Evolutionary conservation across 2,888 invertebrate species (phyloP).

Genomic region (Pterostichus niger): DNA sequence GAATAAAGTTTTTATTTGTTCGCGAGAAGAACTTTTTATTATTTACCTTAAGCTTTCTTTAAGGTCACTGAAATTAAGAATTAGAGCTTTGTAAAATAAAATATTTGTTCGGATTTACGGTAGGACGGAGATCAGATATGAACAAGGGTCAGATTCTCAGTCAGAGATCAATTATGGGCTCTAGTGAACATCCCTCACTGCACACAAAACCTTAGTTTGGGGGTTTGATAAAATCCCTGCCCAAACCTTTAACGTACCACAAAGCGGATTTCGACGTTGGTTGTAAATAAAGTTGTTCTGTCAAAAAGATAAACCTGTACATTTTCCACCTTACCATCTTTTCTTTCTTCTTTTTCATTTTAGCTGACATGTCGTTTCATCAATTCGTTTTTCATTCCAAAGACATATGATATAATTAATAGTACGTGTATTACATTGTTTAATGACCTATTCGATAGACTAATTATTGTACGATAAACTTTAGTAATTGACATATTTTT

Average conservation of each 20-base stretch:
- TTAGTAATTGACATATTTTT: too few species aligned
- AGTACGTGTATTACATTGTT: too few species aligned
- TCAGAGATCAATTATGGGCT: conserved; percentile 23
- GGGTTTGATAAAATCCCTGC: conserved; percentile 34
- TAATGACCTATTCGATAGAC: too few species aligned
- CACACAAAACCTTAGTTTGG: conserved; percentile 3
- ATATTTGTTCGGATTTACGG: conserved; percentile 16
- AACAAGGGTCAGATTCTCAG: conserved; percentile 41
- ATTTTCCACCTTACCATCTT: conserved; percentile 21
- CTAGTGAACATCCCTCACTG: conserved; percentile 23
- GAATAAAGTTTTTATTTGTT: too few species aligned
- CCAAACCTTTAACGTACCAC: not conserved
- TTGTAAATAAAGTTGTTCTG: conserved; percentile 36
- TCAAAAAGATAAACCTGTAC: conserved; percentile 38
- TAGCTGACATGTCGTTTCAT: conserved; percentile 12
- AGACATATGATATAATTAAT: too few species aligned
- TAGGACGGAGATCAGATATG: conserved; percentile 22
- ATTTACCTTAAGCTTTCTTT: not conserved
- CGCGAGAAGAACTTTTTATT: not conserved
- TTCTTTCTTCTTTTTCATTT: conserved; percentile 37
- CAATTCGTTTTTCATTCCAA: not conserved
- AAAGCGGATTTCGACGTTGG: conserved; percentile 27
- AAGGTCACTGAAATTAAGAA: not conserved
- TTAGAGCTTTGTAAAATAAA: not conserved
- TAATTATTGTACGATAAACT: too few species aligned